Conservation (phyloP, 2,888 invertebrate genomes). For the Agrotis exclamationis region DNA sequence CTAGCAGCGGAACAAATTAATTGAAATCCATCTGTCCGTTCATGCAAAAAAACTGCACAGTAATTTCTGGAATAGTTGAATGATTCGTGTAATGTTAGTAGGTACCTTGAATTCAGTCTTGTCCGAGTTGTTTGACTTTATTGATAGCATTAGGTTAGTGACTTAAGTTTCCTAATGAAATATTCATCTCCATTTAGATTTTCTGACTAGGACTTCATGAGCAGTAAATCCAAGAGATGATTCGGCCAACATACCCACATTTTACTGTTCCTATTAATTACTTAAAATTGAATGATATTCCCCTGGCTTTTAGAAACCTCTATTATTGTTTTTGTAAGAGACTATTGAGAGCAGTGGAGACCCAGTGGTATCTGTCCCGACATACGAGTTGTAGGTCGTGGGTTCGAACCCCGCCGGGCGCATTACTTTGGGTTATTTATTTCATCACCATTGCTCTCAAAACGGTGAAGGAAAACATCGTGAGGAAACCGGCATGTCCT, state of each 20-base stretch:
- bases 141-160: constrained; percentile 4
- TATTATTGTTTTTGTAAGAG: not conserved
- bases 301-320: not conserved
- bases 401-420: too few relatives aligned
- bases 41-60: constrained; percentile 67
- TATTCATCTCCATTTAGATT: constrained; percentile 35
- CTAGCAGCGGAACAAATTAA: constrained; percentile 68
- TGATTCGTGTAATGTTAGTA: too few relatives aligned
- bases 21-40: constrained; percentile 71
- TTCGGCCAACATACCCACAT: not conserved
- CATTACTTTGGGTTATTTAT: too few relatives aligned
- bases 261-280: constrained; percentile 22
- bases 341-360: too few relatives aligned
- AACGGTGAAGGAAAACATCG: too few relatives aligned
- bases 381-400: too few relatives aligned
- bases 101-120: too few relatives aligned
- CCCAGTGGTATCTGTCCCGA: too few relatives aligned
- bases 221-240: constrained; percentile 18
- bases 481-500: too few relatives aligned
- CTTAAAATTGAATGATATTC: not conserved
- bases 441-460: too few relatives aligned
- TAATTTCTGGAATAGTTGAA: too few relatives aligned
- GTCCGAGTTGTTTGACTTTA: constrained; percentile 5
- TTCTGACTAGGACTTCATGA: constrained; percentile 14
- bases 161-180: constrained; percentile 22